phyloP scores from a whole-genome alignment of 2,888 invertebrate genomes.

The Eustalomyia histrio region DNA sequence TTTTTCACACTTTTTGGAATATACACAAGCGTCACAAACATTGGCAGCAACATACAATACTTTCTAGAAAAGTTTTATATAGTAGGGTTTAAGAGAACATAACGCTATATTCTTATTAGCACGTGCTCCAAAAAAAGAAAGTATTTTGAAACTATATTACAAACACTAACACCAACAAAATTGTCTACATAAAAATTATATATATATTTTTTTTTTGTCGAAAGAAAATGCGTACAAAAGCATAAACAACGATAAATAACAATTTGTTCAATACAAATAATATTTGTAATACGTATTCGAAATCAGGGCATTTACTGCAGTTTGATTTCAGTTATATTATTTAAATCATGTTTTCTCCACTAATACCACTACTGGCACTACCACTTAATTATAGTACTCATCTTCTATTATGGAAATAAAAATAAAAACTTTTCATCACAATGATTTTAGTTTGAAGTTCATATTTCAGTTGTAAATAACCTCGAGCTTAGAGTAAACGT shows the following conservation, averaged over 20 bases:
- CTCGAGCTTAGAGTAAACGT: constrained; percentile 59
- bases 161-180: constrained; percentile 8
- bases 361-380: not conserved
- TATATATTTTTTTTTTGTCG: not conserved
- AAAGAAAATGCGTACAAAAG: constrained; percentile 43
- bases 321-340: constrained; percentile 9
- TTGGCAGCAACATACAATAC: not conserved
- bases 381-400: not conserved
- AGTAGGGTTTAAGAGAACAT: constrained; percentile 23
- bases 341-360: constrained; percentile 17
- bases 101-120: constrained; percentile 55
- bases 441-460: constrained; percentile 65
- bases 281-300: constrained; percentile 2
- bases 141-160: constrained; percentile 26
- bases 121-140: constrained; percentile 56
- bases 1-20: too few species aligned
- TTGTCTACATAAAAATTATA: too few species aligned
- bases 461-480: constrained; percentile 65
- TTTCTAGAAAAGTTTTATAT: constrained; percentile 1
- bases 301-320: constrained; percentile 47
- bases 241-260: constrained; percentile 51
- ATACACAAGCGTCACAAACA: not conserved
- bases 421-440: constrained; percentile 65
- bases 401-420: constrained; percentile 52
- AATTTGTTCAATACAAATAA: not conserved